Evolutionary conservation across 2,888 invertebrate species (phyloP).

Genomic region (Linnaemya vulpina): DNA sequence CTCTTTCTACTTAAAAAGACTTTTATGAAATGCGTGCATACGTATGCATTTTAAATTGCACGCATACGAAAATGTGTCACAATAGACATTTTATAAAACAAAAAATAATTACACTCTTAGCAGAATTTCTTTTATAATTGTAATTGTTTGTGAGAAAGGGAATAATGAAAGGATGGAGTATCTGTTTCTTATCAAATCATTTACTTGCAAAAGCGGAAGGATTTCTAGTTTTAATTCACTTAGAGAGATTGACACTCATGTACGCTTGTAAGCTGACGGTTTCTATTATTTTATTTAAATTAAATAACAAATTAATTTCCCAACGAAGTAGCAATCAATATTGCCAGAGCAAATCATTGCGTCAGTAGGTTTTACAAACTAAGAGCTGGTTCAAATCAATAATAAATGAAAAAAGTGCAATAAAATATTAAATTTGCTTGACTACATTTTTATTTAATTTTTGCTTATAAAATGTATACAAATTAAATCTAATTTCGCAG

Average conservation of each 20-base stretch:
- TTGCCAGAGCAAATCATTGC: no score
- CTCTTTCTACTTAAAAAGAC: slow-evolving; percentile 36
- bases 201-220: no score
- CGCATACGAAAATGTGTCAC: slow-evolving; percentile 25
- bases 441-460: background rate
- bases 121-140: slow-evolving; percentile 28
- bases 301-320: no score
- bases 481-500: slow-evolving; percentile 33
- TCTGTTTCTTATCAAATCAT: no score
- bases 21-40: slow-evolving; percentile 61
- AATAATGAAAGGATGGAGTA: background rate
- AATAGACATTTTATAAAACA: slow-evolving; percentile 38
- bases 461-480: slow-evolving; percentile 14
- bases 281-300: no score
- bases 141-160: slow-evolving; percentile 6
- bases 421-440: background rate
- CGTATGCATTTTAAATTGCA: slow-evolving; percentile 56
- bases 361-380: no score
- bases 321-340: no score
- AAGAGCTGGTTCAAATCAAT: no score
- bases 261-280: no score
- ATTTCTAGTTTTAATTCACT: no score
- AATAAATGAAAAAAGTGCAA: no score
- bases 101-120: slow-evolving; percentile 41
- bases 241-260: no score